Evolutionary conservation across 2,113 vertebrate genomes (phyloP).

Genomic region (Callaeas wilsoni): DNA sequence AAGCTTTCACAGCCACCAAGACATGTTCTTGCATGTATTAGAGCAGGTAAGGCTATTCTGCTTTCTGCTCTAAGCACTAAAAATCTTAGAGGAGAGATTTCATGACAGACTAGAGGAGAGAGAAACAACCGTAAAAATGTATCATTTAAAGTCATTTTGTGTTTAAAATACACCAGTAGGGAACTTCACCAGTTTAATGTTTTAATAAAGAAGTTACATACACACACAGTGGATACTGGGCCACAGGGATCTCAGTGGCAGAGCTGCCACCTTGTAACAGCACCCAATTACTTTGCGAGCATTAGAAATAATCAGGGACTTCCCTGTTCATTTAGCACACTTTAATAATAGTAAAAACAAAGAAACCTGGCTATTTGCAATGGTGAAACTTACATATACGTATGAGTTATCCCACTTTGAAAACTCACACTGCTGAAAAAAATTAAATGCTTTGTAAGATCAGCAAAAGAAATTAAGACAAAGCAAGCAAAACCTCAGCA

Average conservation of each 20-base stretch:
- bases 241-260: not conserved
- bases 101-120: not conserved
- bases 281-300: not conserved
- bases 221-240: rapidly evolving
- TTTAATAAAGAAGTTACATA: not conserved
- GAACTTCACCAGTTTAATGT: not conserved
- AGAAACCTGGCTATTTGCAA: not conserved
- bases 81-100: not conserved
- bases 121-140: not conserved
- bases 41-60: not conserved
- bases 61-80: not conserved
- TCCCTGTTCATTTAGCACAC: not conserved
- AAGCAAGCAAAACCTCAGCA: not conserved
- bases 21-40: not conserved
- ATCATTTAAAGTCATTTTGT: not conserved
- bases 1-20: not conserved
- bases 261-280: not conserved
- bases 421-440: not conserved
- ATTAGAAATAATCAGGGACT: not conserved
- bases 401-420: not conserved
- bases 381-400: not conserved
- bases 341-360: not conserved
- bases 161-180: not conserved
- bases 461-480: not conserved
- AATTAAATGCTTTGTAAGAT: not conserved